Conservation (phyloP, 1,140 invertebrate genomes). For the Thereuonema tuberculata region DNA sequence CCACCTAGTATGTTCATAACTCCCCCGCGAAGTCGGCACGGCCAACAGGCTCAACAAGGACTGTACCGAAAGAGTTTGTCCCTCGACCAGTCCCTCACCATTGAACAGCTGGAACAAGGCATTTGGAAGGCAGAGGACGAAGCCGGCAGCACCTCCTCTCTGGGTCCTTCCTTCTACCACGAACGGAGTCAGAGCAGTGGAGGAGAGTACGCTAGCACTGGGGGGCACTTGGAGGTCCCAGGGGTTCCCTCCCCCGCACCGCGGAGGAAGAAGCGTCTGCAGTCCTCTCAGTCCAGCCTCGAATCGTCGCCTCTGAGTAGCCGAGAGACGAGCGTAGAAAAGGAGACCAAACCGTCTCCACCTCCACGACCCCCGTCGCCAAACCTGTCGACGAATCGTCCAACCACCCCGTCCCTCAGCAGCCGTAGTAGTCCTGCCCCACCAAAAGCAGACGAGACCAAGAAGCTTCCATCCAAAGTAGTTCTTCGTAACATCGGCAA, state of each 20-base stretch:
- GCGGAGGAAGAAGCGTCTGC: constrained; percentile 33
- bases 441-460: constrained; percentile 75
- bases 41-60: constrained; percentile 35
- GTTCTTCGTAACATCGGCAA: constrained; percentile 73
- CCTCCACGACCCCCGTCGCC: constrained; percentile 2
- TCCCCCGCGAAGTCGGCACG: constrained; percentile 25
- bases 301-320: constrained; percentile 27
- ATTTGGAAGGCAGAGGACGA: constrained; percentile 30
- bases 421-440: constrained; percentile 46
- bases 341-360: neutral
- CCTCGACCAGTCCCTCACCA: constrained; percentile 48
- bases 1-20: constrained; percentile 30
- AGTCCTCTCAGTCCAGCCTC: constrained; percentile 34
- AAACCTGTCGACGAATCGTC: constrained; percentile 19
- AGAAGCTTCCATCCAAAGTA: constrained; percentile 56
- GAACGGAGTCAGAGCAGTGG: constrained; percentile 30
- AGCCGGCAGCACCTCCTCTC: constrained; percentile 60
- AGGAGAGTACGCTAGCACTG: constrained; percentile 32
- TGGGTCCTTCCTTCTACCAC: constrained; percentile 29
- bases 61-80: constrained; percentile 57
- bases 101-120: constrained; percentile 17
- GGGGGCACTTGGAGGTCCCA: constrained; percentile 32
- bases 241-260: neutral
- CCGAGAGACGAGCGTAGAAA: neutral
- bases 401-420: constrained; percentile 2